Base-by-base conservation (phyloP, 2,888 invertebrate species). In the Timema cristinae region DNA sequence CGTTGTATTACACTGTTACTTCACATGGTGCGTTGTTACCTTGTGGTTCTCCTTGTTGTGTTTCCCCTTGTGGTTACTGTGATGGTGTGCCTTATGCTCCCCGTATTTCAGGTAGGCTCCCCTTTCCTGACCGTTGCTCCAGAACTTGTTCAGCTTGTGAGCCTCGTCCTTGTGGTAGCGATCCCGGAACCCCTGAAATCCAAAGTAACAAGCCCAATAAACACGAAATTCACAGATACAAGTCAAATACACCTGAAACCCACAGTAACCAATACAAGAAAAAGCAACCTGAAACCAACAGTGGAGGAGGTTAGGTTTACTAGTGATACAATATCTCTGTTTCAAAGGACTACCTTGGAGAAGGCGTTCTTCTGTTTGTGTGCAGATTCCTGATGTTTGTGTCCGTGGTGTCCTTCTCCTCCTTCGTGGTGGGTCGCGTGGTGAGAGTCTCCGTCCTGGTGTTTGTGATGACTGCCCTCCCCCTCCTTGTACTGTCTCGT, bases 121-220 rank as follows among this genome's bases (percentile, higher is more conserved):
- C 51, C 78, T 79, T 75, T 83, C 82, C 68, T 84, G 81, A 6
- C 80, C 80, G 67, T 82, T 81, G 73, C 82, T 83, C 79, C 81
- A 84, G 76, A 82, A 84, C 70, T 81, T 81, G 75, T 84, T 81
- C 72, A 82, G 80, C 72, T 83, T 83, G 72, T 82, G 82, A 67
- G 80, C 78, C 77, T 84, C 84, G 72, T 84, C 81, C 73, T 83
- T 83, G 73, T 83, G 83, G 75, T 82, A 84, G 69, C 81, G 80
- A 75, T 83, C 83, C 70, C 80, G 79, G 78, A 80, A 84, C 51
- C 83, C 84, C 84, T 84, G 72, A 56, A 79, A 78, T 69, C 16
- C 7, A 72, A 50, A 51, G 11, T n/a, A 61, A 47, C 7, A 61
- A 16, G 32, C 32, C 32, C 1, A 32, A 32, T 32, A 32, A 32